Conservation (phyloP, 2,888 invertebrate genomes). For the Helobdella robusta region DNA sequence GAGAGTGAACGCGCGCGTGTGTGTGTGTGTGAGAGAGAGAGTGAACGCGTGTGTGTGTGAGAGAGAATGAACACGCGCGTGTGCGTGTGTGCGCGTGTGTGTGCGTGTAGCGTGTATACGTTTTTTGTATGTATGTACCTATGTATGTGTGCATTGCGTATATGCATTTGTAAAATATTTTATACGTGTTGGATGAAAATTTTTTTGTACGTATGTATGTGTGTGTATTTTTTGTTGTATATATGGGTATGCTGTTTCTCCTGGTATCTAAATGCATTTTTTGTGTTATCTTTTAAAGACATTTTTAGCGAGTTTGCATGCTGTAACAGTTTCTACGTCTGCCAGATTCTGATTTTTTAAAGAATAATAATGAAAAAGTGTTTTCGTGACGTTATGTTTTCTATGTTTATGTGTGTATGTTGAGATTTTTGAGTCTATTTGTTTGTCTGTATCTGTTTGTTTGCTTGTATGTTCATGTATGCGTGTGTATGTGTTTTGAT, state of each 20-base stretch:
- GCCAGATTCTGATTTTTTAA: no score
- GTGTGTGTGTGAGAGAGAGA: not conserved
- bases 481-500: no score
- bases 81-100: not conserved
- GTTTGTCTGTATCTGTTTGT: not conserved
- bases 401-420: no score
- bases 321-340: not conserved
- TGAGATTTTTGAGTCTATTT: no score
- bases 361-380: no score
- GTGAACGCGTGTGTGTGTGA: not conserved
- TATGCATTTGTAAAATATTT: no score
- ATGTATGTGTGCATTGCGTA: no score
- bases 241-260: not conserved
- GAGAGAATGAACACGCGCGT: not conserved
- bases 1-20: not conserved
- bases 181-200: not conserved
- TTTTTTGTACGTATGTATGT: not conserved
- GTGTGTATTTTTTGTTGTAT: not conserved
- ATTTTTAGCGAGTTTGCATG: not conserved
- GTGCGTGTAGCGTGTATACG: no score
- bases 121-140: not conserved
- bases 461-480: slow-evolving; percentile 5
- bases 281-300: not conserved
- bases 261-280: no score
- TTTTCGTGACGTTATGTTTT: no score